Conservation (phyloP, 2,113 vertebrate genomes). For the cat (Felis catus) region DNA sequence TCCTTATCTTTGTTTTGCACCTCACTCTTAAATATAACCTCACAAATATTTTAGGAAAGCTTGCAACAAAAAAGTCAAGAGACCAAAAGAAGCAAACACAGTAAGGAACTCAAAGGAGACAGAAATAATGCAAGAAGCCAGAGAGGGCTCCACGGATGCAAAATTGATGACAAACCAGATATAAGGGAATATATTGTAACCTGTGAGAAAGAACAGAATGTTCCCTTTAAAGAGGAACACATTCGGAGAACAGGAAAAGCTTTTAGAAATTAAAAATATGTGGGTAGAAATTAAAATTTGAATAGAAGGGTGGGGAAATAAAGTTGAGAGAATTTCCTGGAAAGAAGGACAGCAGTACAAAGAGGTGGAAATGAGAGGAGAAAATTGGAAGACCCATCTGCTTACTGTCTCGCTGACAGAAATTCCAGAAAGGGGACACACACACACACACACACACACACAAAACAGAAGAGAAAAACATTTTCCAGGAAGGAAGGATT, state of each 20-base stretch:
- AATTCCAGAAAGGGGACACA: neutral
- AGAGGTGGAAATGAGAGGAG: neutral
- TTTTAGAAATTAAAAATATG: neutral
- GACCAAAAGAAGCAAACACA: neutral
- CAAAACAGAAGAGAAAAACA: accelerated
- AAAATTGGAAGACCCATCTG: neutral
- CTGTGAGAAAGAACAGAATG: neutral
- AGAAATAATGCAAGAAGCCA: neutral
- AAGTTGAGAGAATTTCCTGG: neutral
- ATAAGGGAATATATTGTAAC: neutral
- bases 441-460: no score
- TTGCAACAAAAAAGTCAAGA: neutral
- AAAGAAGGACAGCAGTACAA: neutral
- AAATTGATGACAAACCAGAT: neutral
- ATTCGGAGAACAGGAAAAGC: neutral
- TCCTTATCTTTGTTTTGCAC: neutral
- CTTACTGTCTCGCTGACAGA: accelerated
- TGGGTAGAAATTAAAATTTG: neutral
- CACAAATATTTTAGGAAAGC: neutral
- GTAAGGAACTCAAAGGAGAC: neutral
- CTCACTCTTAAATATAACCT: neutral
- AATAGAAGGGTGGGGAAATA: neutral
- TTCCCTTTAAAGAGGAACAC: neutral
- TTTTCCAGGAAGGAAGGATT: neutral
- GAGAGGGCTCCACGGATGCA: neutral